Evolutionary conservation across 1,140 invertebrate species (phyloP), one percentile per base, ranked within the genome.

Genomic region (Bemisia tabaci): DNA sequence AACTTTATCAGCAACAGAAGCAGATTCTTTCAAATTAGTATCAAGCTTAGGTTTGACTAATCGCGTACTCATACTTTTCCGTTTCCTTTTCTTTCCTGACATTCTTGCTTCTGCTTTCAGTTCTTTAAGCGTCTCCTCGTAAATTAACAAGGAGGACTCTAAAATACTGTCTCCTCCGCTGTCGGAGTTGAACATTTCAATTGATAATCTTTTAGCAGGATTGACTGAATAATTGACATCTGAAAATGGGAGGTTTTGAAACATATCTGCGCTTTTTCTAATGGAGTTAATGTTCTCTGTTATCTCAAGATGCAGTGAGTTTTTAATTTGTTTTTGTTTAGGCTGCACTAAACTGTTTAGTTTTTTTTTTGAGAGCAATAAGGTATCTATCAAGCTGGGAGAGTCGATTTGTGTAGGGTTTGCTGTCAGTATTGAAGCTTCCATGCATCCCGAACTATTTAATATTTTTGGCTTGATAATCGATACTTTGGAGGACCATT

Each of bases 151-250:
- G 22, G 69, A 72, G 23, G 67, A 62, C 66, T 73, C 68, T 25
- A 74, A 64, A 26, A 74, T 48, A 68, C 70, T 73, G 21, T 72
- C 73, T 11, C 73, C 73, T 24, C 73, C 73, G 39, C 60, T 65
- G 70, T 74, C 72, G 11, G 67, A 67, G 67, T 74, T 72, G 23
- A 72, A 69, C 26, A 67, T 69, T 65, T 72, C 68, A 5, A 48
- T 9, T 9, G 33, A 48, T 17, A 9, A 17, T 9, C 33, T 5
- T 48, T 48, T 48, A 5, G 17, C 5, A 48, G 33, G 5, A 48
- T 17, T 48, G 17, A 48, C 17, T 9, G 33, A 48, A 48, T 48
- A 48, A 48, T 48, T 17, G 5, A 48, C 17, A 17, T 48, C 33
- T 9, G 33, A 5, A 48, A 9, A 9, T 9, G 5, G 5, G 5